Evolutionary conservation across 2,797 vertebrate species (phyloP), one percentile per base, ranked within the genome.

Genomic region (Esox lucius): DNA sequence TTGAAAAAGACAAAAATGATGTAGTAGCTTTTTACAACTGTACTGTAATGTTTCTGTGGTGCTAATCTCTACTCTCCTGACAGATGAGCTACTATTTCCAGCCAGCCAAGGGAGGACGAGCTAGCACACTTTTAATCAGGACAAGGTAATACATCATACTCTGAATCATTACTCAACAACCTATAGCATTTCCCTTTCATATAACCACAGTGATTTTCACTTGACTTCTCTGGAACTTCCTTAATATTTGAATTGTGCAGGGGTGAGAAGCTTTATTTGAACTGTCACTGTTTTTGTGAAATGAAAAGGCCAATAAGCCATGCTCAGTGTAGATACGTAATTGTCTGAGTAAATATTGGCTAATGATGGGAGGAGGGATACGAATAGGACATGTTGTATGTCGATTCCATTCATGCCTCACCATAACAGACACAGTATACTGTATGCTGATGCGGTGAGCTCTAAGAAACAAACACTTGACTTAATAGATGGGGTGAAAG

Each of bases 251-350:
- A 64, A 64, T 64, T 64, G 62, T 64, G 26, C 26, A 31, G 62
- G 61, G 26, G 62, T 31, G 15, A 64, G 26, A 5, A 26, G 33
- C 39, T 68, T 93, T 92, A 93, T 93, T 94, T 91, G 91, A 91
- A 94, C 93, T 76, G 93, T 92, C 91, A 91, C 92, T 91, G 93
- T 93, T 92, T 94, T 95, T 94, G 94, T 94, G 93, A 94, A 94
- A 94, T 94, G 93, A 94, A 93, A 93, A 94, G 93, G 93, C 93
- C 93, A 94, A 94, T 92, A 94, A 91, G 93, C 90, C 93, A 91
- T 93, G 92, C 91, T 94, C 31, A 64, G 13, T 28, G 62, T 91
- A 91, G 91, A 92, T 89, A 91, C 93, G 93, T 92, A 94, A 94
- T 94, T 93, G 92, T 94, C 92, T 94, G 93, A 93, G 94, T 93